phyloP scores from a whole-genome alignment of 1,140 invertebrate genomes.

The Drosophila tropicalis region DNA sequence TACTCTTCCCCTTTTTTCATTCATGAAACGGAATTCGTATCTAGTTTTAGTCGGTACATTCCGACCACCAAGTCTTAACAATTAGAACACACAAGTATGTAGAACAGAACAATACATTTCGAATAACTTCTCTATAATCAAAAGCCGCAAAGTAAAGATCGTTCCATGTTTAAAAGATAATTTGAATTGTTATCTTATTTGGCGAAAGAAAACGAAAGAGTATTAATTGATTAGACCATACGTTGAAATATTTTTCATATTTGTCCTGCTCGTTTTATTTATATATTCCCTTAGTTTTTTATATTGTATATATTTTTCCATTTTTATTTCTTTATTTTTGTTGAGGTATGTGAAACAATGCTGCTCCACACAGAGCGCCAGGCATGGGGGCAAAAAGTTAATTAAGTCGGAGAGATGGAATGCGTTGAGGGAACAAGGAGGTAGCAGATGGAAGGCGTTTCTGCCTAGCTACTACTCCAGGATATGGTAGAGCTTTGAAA shows the following conservation, averaged over 20 bases:
- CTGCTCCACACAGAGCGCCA: slow-evolving; percentile 27
- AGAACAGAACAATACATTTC: too few relatives aligned
- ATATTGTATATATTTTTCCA: slow-evolving; percentile 33
- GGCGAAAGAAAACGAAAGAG: not conserved
- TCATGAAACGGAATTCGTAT: too few relatives aligned
- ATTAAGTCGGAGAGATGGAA: slow-evolving; percentile 55
- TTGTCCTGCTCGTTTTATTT: not conserved
- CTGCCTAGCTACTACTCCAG: not conserved
- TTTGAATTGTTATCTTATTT: too few relatives aligned
- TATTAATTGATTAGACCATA: not conserved
- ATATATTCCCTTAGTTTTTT: slow-evolving; percentile 21
- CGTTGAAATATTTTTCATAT: not conserved
- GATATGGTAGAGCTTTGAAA: not conserved
- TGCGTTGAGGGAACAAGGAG: not conserved
- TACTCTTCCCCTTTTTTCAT: too few relatives aligned
- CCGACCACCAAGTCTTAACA: too few relatives aligned
- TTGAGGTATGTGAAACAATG: slow-evolving; percentile 48
- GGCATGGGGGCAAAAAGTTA: slow-evolving; percentile 55
- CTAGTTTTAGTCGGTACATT: too few relatives aligned
- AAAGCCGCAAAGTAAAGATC: too few relatives aligned
- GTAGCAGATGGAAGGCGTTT: not conserved
- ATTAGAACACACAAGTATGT: too few relatives aligned
- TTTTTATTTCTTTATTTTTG: slow-evolving; percentile 47
- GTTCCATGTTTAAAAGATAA: too few relatives aligned
- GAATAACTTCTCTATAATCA: too few relatives aligned